A percentile compares a stretch with the other conserved stretches of the same genome.
phyloP scores from a whole-genome alignment of 2,797 vertebrate species.

The Pangasius mekongensis region DNA sequence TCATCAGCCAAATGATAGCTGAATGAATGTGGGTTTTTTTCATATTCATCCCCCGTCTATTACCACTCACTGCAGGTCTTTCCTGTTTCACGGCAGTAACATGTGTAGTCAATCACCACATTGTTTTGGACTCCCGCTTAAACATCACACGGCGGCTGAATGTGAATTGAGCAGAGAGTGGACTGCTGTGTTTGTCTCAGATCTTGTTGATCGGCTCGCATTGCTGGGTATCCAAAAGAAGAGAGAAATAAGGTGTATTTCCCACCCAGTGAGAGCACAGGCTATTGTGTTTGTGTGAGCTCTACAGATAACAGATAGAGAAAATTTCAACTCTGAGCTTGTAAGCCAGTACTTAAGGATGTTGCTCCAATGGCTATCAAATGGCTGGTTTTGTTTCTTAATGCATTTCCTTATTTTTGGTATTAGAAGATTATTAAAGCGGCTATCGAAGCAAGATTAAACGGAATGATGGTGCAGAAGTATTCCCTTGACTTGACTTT shows the following conservation, averaged over 20 bases:
- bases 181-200: not conserved
- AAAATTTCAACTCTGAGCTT: not conserved
- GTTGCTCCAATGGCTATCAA: not conserved
- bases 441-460: not conserved
- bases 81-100: slow-evolving; percentile 19
- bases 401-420: not conserved
- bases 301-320: not conserved
- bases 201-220: not conserved
- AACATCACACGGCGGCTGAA: not conserved
- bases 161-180: slow-evolving; percentile 2
- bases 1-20: slow-evolving; percentile 6
- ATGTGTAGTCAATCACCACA: slow-evolving; percentile 7
- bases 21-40: not conserved
- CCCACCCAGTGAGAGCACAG: not conserved
- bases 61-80: slow-evolving; percentile 10
- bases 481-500: slow-evolving; percentile 13
- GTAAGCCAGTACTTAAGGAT: not conserved
- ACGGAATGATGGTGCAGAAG: not conserved
- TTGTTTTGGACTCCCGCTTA: slow-evolving; percentile 20
- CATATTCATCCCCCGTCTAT: not conserved
- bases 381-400: not conserved
- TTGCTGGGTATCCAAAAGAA: not conserved
- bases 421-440: not conserved
- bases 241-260: slow-evolving; percentile 4
- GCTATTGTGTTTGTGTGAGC: not conserved